Evolutionary conservation across 2,113 vertebrate species (phyloP).

Genomic region (Tetraodon nigroviridis): DNA sequence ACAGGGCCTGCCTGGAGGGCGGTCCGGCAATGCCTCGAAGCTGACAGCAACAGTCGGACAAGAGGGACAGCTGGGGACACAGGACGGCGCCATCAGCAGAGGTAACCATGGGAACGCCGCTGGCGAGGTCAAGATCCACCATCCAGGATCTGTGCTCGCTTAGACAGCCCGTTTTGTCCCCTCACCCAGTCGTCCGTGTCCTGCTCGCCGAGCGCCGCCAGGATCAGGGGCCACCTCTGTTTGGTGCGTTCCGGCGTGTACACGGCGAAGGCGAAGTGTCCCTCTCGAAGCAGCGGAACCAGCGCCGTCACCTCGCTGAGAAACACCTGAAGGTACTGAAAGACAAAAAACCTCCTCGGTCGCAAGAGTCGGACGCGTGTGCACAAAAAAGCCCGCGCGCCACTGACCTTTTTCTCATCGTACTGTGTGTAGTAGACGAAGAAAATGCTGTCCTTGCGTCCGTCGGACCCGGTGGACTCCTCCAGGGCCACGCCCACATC

Average conservation of each 20-base stretch:
- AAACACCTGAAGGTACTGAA: slow-evolving; percentile 86
- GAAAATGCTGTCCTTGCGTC: slow-evolving; percentile 86
- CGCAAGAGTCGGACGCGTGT: no score
- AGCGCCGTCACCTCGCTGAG: slow-evolving; percentile 90
- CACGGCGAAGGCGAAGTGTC: slow-evolving; percentile 86
- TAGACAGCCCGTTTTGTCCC: neutral
- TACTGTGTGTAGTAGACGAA: slow-evolving; percentile 91
- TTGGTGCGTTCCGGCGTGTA: slow-evolving; percentile 88
- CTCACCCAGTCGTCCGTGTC: slow-evolving; percentile 94
- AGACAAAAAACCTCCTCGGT: neutral
- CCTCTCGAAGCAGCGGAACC: slow-evolving; percentile 84
- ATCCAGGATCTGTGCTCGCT: neutral
- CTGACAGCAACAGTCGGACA: slow-evolving; percentile 88
- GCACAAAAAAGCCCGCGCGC: no score
- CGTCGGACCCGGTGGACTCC: slow-evolving; percentile 82
- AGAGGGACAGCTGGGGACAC: slow-evolving; percentile 78
- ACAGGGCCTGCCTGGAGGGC: slow-evolving; percentile 87
- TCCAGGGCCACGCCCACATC: slow-evolving; percentile 88
- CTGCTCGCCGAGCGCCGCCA: slow-evolving; percentile 83
- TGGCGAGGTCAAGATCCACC: no score
- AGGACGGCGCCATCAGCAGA: neutral
- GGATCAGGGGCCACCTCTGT: slow-evolving; percentile 87
- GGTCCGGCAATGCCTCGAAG: slow-evolving; percentile 79
- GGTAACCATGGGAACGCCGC: no score
- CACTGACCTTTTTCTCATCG: slow-evolving; percentile 88